phyloP scores from a whole-genome alignment of 2,888 invertebrate species.

The Ectropis crepuscularia region DNA sequence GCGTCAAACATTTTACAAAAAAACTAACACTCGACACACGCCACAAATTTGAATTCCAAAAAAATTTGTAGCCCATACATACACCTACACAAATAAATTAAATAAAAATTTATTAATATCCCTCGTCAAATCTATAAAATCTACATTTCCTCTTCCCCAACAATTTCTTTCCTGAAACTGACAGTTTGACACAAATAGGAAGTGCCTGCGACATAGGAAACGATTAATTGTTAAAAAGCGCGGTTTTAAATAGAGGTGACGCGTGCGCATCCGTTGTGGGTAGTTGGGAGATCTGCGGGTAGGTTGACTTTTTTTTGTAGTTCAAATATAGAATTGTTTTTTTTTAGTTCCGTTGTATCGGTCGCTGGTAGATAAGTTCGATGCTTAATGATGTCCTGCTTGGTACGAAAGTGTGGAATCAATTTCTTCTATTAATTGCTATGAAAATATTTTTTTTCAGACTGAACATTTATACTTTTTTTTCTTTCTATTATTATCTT shows the following conservation, averaged over 20 bases:
- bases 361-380: constrained; percentile 53
- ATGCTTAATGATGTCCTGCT: constrained; percentile 72
- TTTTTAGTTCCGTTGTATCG: constrained; percentile 49
- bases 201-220: constrained; percentile 58
- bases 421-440: no score
- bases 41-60: no score
- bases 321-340: constrained; percentile 57
- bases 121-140: constrained; percentile 44
- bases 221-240: constrained; percentile 72
- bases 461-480: no score
- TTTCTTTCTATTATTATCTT: no score
- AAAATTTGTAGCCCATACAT: no score
- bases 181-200: constrained; percentile 49
- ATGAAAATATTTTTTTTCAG: no score
- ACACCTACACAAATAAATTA: not conserved
- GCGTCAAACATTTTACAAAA: no score
- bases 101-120: constrained; percentile 21
- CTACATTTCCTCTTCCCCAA: constrained; percentile 52
- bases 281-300: constrained; percentile 11
- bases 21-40: no score
- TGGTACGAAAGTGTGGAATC: constrained; percentile 48
- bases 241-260: constrained; percentile 57
- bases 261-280: constrained; percentile 57
- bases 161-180: constrained; percentile 43
- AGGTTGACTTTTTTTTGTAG: constrained; percentile 54